A percentile compares a stretch with the other conserved stretches of the same genome.
phyloP scores from a whole-genome alignment of 2,797 vertebrate genomes.

The Pampus argenteus region DNA sequence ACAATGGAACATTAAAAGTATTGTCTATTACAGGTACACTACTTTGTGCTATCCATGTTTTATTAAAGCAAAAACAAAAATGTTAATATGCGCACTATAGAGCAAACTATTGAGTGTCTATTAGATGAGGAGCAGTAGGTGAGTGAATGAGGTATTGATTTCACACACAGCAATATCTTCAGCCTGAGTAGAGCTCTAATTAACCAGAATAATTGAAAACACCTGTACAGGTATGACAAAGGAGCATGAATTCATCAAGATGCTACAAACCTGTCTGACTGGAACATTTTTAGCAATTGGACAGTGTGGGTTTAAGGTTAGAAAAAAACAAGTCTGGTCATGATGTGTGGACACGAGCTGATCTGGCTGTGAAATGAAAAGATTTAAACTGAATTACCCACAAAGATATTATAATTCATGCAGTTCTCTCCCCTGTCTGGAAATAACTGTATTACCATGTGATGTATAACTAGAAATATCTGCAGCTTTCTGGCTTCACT shows the following conservation, averaged over 20 bases:
- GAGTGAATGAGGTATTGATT: background rate
- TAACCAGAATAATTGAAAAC: constrained; percentile 14
- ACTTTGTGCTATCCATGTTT: too few species aligned
- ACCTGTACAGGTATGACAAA: background rate
- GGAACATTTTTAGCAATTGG: background rate
- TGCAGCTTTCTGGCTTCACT: constrained; percentile 50
- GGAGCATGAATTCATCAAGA: constrained; percentile 5
- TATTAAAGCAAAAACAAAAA: too few species aligned
- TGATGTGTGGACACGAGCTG: background rate
- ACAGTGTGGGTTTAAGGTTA: background rate
- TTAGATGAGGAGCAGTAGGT: background rate
- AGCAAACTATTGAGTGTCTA: background rate
- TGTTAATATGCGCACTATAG: background rate
- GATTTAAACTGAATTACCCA: constrained; percentile 3
- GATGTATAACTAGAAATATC: constrained; percentile 36
- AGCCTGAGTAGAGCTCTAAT: constrained; percentile 5
- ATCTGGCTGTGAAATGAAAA: background rate
- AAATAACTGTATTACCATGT: constrained; percentile 14
- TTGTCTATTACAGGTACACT: too few species aligned
- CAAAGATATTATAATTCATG: background rate
- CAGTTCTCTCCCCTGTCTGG: background rate
- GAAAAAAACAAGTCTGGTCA: background rate
- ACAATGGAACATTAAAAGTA: too few species aligned
- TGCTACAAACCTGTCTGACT: constrained; percentile 19
- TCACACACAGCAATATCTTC: background rate